These are phyloP conservation scores for Eulemur macaco DNA, from an alignment of 2,113 vertebrate genomes.

Conservation along the genomic window DNA sequence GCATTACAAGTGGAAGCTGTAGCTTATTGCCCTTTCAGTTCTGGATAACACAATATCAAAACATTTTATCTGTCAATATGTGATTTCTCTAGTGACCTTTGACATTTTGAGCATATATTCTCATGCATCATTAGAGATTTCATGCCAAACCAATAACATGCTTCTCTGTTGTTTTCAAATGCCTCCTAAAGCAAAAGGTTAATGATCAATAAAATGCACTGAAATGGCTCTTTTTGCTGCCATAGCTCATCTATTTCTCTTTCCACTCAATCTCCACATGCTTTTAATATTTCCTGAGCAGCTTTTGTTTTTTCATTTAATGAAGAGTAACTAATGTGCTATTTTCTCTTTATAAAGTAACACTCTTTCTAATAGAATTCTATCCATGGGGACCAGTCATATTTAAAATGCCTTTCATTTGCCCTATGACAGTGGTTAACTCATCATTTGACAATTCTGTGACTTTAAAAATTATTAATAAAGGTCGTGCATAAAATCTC, in stretches of 20 bases:
- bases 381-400: not conserved
- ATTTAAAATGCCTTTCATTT: constrained; percentile 44
- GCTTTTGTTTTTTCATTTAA: constrained; percentile 65
- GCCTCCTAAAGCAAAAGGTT: constrained; percentile 64
- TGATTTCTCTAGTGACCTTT: not conserved
- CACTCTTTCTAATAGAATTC: not conserved
- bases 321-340: constrained; percentile 64
- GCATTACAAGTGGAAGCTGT: not conserved
- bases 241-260: constrained; percentile 62
- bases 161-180: constrained; percentile 54
- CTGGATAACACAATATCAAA: constrained; percentile 33
- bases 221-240: constrained; percentile 49
- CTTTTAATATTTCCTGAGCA: constrained; percentile 56
- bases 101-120: not conserved
- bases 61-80: constrained; percentile 64
- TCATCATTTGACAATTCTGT: constrained; percentile 19
- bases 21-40: constrained; percentile 52
- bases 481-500: not conserved
- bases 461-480: constrained; percentile 36
- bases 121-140: constrained; percentile 44
- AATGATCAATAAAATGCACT: constrained; percentile 69
- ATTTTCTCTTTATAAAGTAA: constrained; percentile 54
- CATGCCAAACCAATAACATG: not conserved
- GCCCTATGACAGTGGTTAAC: not conserved
- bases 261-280: constrained; percentile 20